A percentile compares a stretch with the other conserved stretches of the same genome.
Conservation (phyloP, 2,888 invertebrate species). For the Megastigmus dorsalis region DNA sequence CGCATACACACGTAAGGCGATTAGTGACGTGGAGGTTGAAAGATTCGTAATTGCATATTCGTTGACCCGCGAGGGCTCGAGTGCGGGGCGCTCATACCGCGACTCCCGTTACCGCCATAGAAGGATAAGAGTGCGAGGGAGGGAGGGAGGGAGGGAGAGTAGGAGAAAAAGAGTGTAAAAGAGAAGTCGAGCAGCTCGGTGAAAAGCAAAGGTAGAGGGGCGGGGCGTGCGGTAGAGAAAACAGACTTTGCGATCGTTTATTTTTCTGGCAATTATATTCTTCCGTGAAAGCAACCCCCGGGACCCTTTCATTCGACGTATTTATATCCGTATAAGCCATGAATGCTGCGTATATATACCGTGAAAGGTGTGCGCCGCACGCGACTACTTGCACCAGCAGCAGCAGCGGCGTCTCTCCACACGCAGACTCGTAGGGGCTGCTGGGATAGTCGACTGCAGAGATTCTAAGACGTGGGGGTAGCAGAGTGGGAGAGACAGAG, state of each 20-base stretch:
- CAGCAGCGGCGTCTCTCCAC: too few relatives aligned
- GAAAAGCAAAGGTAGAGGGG: conserved; percentile 19
- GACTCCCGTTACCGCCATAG: conserved; percentile 27
- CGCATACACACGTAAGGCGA: background rate
- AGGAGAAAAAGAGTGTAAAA: background rate
- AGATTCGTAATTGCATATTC: conserved; percentile 71
- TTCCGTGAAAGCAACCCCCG: conserved; percentile 65
- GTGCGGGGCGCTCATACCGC: conserved; percentile 65
- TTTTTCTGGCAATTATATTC: conserved; percentile 74
- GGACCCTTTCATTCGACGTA: conserved; percentile 16
- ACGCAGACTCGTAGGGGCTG: too few relatives aligned
- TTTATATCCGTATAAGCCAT: conserved; percentile 36
- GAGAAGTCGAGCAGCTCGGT: too few relatives aligned
- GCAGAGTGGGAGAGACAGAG: background rate
- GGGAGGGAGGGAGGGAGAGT: background rate
- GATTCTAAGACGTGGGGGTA: background rate
- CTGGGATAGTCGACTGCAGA: too few relatives aligned
- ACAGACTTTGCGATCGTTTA: conserved; percentile 62
- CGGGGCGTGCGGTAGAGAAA: conserved; percentile 17
- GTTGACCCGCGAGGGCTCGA: conserved; percentile 68
- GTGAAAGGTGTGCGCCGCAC: background rate
- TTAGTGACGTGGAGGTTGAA: conserved; percentile 62
- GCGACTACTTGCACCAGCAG: background rate
- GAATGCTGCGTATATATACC: conserved; percentile 33
- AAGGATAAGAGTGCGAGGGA: background rate